Evolutionary conservation across 2,797 vertebrate species (phyloP), one percentile per base, ranked within the genome.

Genomic region (Fringilla coelebs): DNA sequence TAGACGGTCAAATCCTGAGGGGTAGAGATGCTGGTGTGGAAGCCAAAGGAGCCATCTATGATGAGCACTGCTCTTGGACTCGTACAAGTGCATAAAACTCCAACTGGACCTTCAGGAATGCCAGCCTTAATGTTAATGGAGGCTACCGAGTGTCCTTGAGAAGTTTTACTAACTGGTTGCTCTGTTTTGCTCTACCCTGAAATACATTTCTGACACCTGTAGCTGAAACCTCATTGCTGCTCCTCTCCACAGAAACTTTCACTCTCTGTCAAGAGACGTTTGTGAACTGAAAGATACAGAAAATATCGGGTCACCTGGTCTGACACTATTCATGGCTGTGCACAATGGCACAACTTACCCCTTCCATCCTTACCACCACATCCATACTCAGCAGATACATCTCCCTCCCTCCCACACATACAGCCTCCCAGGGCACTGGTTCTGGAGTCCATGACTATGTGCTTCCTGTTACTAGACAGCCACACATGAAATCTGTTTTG

Each of bases 1-100:
- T 41, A 18, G 57, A 71, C 0, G 0, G 31, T 26, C 26, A 70
- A 16, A 49, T 41, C 36, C 57, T 2, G 1, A 48, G 8, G 17
- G 18, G 17, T 4, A 78, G 13, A 55, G 26, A 26, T 55, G 26
- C 17, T 34, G 52, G 29, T 46, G 46, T 6, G 7, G 41, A 78
- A 78, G 57, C 11, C 57, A 70, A 14, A 25, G 25, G 31, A 62
- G 29, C 7, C 31, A 34, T 17, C 25, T 26, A 41, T 16, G 31
- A 18, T 41, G 19, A 77, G 31, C 41, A 54, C 25, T 34, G 48
- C 34, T 40, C 55, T 46, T 61, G n/a, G 9, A 46, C 55, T 46
- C n/a, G 25, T 17, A 25, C 5, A 46, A 40, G 8, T 31, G 21
- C 32, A 38, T 12, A 49, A 25, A 32, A 61, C 31, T 55, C 41